phyloP scores from a whole-genome alignment of 2,113 vertebrate species.

The Boulengeromyrus knoepffleri region DNA sequence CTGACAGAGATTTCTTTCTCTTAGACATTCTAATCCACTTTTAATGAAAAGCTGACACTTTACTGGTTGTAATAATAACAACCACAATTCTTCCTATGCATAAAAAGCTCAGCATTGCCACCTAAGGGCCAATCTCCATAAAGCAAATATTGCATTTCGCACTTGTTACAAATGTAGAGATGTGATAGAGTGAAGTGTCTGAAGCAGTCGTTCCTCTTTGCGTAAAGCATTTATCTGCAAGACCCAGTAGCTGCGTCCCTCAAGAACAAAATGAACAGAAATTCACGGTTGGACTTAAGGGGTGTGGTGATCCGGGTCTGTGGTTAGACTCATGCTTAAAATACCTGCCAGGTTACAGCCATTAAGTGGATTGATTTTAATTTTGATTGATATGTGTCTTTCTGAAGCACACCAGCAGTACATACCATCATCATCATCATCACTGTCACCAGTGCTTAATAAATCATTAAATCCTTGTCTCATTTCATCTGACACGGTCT shows the following conservation, averaged over 20 bases:
- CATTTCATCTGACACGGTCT: not conserved
- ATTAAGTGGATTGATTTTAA: not conserved
- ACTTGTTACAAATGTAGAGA: not conserved
- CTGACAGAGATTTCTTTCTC: not conserved
- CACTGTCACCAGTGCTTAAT: not conserved
- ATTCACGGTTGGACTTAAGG: not conserved
- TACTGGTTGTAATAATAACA: not conserved
- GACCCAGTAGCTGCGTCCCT: not conserved
- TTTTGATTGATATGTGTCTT: not conserved
- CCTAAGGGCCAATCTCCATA: not conserved
- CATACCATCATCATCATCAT: not conserved
- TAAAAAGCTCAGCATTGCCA: conserved; percentile 25
- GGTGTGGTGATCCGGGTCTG: not conserved
- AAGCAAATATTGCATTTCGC: not conserved
- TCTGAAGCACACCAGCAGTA: not conserved
- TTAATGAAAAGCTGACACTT: not conserved
- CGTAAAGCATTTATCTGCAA: not conserved
- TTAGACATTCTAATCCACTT: not conserved
- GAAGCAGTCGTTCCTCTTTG: not conserved
- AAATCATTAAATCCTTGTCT: not conserved
- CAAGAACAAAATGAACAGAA: not conserved
- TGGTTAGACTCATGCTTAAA: not conserved
- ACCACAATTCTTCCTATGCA: not conserved
- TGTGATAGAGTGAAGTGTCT: not conserved
- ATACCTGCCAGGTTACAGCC: not conserved